Evolutionary conservation across 2,888 invertebrate species (phyloP), one percentile per base, ranked within the genome.

Genomic region (Callinectes sapidus): DNA sequence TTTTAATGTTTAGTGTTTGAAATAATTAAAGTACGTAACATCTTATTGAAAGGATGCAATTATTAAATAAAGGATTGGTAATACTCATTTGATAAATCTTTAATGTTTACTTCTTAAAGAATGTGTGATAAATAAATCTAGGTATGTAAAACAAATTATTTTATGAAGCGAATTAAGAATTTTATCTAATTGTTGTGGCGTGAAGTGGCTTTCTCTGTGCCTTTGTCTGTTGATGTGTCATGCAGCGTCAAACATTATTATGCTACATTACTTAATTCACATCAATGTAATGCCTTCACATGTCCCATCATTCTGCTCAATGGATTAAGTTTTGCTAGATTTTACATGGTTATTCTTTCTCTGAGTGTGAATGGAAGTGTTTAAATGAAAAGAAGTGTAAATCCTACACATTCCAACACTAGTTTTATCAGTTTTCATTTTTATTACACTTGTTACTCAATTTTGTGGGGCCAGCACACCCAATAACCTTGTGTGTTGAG

Each of bases 131-230:
- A n/a, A 71, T 28, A n/a, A 28, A n/a, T n/a, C n/a, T n/a, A 28
- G 71, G 0, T n/a, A 71, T 28, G 28, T 71, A 71, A 28, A n/a
- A 71, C 1, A 8, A 28, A n/a, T 28, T 28, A 5, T 28, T 0
- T 8, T 71, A n/a, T 77, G 6, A 16, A 35, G 13, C 35, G 32
- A 35, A n/a, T 16, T 81, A 81, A 28, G 28, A 2, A 1, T 81
- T 81, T 32, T 35, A 32, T 81, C 35, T 81, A 35, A 81, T 81
- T 32, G 35, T 18, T 81, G 81, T 35, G 35, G 35, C 10, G 35
- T 71, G n/a, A 71, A 71, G 28, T 35, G 81, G 81, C 35, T 81
- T 32, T 81, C 81, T 35, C 35, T 81, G 81, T 81, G 71, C n/a
- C 71, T 77, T n/a, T 77, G 28, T 28, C 71, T 77, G 71, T 32